Evolutionary conservation across 2,113 vertebrate genomes (phyloP), one percentile per base, ranked within the genome.

Genomic region (Myrmecobius fasciatus): DNA sequence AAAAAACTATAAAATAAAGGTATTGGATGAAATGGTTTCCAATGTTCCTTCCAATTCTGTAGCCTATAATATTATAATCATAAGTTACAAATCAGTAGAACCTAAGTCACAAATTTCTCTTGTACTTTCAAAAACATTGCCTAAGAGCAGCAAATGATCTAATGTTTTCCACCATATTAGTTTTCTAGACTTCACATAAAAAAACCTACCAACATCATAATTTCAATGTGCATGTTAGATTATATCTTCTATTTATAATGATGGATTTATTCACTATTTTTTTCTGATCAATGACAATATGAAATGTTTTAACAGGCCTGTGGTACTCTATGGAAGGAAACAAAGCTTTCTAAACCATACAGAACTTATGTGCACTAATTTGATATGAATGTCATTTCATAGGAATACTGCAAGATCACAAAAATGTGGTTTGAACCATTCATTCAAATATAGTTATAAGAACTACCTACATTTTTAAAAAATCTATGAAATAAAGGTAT

Each of bases 321-420:
- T 52, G 67, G 46, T 89, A 31, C 48, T 31, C 43, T 53, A 52
- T 53, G 25, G n/a, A n/a, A 93, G 31, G 92, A 96, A 96, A 48
- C 1, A 25, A 91, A 92, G 31, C 90, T 95, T n/a, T 2, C 22
- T 25, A 36, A 60, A 49, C 10, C 31, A 93, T 92, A 91, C 47
- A 56, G 7, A 20, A 8, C 75, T 43, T 94, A 8, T 49, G 54
- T 54, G 36, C 9, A 83, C 17, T 8, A 24, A 83, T 43, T 83
- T 43, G 43, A 43, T 20, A 83, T 24, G 36, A 83, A 43, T 83
- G 67, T n/a, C 3, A 43, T n/a, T 83, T 83, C 36, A 20, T 43
- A 43, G 6, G 36, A 83, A 83, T 5, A 2, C 17, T 83, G 67
- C 67, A 83, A 83, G 36, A 22, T 83, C 20, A 83, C n/a, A 24